Evolutionary conservation across 2,888 invertebrate genomes (phyloP).

Genomic region (Leucoptera coffeella): DNA sequence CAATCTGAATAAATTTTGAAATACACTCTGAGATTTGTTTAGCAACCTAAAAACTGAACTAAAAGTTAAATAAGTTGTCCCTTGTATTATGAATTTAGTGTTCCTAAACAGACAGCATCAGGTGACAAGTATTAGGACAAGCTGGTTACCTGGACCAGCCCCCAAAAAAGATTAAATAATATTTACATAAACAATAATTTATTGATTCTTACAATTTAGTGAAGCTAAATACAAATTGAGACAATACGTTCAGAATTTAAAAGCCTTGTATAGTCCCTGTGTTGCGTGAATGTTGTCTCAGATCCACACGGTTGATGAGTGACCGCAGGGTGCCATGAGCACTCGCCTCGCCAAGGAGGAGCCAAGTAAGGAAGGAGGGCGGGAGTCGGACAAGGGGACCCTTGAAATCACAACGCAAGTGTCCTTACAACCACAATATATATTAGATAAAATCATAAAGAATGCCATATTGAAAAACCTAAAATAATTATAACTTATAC

Average conservation of each 20-base stretch:
- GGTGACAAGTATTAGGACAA: too few species aligned
- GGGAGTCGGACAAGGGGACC: slow-evolving; percentile 26
- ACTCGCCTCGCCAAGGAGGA: not conserved
- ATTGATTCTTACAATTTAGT: slow-evolving; percentile 54
- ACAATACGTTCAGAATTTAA: slow-evolving; percentile 44
- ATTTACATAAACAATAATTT: slow-evolving; percentile 56
- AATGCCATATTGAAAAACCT: slow-evolving; percentile 56
- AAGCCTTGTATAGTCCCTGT: slow-evolving; percentile 43
- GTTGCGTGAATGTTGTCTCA: too few species aligned
- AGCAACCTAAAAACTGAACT: slow-evolving; percentile 44
- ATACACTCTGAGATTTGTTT: not conserved
- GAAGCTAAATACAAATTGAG: slow-evolving; percentile 52
- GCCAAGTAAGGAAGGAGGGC: slow-evolving; percentile 2
- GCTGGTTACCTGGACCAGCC: too few species aligned
- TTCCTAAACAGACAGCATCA: too few species aligned
- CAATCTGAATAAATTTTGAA: not conserved
- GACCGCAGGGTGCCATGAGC: too few species aligned
- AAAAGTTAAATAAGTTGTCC: too few species aligned
- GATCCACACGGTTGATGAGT: too few species aligned
- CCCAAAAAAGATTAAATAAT: too few species aligned
- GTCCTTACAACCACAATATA: slow-evolving; percentile 69
- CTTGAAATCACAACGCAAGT: slow-evolving; percentile 51
- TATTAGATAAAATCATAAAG: slow-evolving; percentile 60
- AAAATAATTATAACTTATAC: slow-evolving; percentile 51
- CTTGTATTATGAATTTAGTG: too few species aligned